These are phyloP conservation scores for Onchidella celtica DNA, from an alignment of 2,888 invertebrate genomes.

Conservation along the genomic window DNA sequence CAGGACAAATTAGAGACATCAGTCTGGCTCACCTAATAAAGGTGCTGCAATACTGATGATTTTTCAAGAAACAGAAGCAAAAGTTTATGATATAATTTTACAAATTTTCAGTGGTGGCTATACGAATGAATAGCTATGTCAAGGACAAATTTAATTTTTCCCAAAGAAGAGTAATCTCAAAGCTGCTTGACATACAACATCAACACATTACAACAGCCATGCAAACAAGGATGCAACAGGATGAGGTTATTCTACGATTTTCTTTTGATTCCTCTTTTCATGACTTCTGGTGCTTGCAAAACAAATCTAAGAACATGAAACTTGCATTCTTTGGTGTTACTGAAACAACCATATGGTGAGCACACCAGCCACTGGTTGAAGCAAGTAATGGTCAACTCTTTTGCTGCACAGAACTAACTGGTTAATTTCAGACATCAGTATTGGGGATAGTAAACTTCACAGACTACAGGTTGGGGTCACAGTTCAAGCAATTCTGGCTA, in stretches of 20 bases:
- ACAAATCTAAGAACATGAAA: no score
- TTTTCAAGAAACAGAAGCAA: no score
- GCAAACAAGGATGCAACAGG: neutral
- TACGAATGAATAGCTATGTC: no score
- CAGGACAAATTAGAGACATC: no score
- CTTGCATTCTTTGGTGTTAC: no score
- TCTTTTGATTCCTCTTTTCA: neutral
- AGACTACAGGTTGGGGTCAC: neutral
- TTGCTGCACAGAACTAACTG: constrained; percentile 8
- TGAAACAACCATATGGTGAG: neutral
- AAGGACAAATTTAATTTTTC: no score
- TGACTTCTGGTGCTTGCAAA: neutral
- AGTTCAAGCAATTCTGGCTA: neutral
- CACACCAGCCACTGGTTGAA: neutral
- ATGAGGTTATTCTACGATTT: neutral
- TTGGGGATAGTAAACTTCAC: neutral
- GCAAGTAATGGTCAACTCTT: constrained; percentile 32
- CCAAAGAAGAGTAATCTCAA: no score
- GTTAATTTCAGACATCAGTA: neutral
- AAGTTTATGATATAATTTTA: no score
- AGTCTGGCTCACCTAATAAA: no score
- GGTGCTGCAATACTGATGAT: no score
- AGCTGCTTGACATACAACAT: no score
- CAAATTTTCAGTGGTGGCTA: no score
- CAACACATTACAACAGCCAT: neutral